Base-by-base conservation (phyloP, 2,888 invertebrate species). In the Vanessa cardui region DNA sequence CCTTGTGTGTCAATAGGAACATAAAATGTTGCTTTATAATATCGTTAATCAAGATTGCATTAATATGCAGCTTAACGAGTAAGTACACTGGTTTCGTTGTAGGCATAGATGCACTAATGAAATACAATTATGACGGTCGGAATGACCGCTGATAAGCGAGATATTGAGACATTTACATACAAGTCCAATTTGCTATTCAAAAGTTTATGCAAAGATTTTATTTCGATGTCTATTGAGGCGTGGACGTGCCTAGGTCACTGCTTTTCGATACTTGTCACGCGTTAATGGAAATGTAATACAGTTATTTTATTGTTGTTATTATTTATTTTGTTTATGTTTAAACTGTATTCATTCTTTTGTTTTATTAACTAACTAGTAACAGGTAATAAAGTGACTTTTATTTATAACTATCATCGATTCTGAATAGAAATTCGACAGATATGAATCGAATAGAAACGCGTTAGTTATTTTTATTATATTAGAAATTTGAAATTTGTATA, bases 101-200 rank as follows among this genome's bases (percentile, higher is more conserved):
- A 70, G 56, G 56, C 73, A 68, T 71, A 76, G 81, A 83, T 81
- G 77, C 73, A 75, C 77, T 80, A 80, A 81, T 81, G 70, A 76
- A 78, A 80, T 78, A 78, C 80, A 77, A 79, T 78, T 80, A 80
- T 78, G 78, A 79, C 76, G 78, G 78, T 74, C 75, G 74, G 71
- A 75, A 77, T 76, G 74, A 74, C 73, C 72, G 45, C 77, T 80
- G 83, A 83, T 82, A 83, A 81, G 77, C 78, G 63, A 71, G 72
- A 65, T 75, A 82, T 80, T 78, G 72, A 80, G 77, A 70, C 77
- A 84, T 85, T 84, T 82, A 79, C 84, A 84, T 83, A 83, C 81
- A 76, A 71, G 78, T 73, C 78, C 78, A 75, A 80, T 79, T 79
- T 76, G 78, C 74, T 72, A 72, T 71, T 72, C 68, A 67, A 63